Evolutionary conservation across 2,113 vertebrate species (phyloP).

Genomic region (Salvelinus sp.): DNA sequence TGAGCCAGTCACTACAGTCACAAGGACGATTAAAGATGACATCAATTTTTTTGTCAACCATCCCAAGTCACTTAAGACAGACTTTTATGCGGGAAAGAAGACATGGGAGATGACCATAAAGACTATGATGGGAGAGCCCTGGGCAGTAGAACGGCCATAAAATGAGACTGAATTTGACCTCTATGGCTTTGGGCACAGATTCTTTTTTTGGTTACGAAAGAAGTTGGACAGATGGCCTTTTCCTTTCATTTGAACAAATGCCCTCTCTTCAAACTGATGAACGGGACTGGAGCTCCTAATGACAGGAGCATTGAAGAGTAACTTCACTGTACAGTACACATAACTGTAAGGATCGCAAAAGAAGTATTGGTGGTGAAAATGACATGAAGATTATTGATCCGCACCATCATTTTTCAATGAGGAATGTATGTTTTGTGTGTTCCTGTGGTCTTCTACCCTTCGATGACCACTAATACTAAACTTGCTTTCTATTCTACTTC

Average conservation of each 20-base stretch:
- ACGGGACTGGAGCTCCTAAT: not conserved
- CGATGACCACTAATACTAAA: constrained; percentile 92
- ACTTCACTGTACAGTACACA: constrained; percentile 24
- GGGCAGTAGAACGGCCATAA: constrained; percentile 13
- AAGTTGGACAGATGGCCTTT: constrained; percentile 25
- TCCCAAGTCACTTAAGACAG: constrained; percentile 4
- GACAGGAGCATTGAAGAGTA: constrained; percentile 13
- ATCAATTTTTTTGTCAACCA: not conserved
- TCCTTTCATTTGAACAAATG: constrained; percentile 16
- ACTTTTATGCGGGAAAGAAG: constrained; percentile 35
- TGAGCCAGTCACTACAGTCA: constrained; percentile 21
- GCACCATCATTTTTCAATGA: constrained; percentile 62
- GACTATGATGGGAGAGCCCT: constrained; percentile 8
- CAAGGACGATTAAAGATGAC: constrained; percentile 8
- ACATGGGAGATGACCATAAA: constrained; percentile 25
- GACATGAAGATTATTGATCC: constrained; percentile 63
- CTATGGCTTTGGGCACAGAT: constrained; percentile 1
- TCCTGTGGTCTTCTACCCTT: constrained; percentile 88
- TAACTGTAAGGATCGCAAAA: constrained; percentile 34
- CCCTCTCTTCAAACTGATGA: constrained; percentile 25
- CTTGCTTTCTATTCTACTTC: constrained; percentile 92
- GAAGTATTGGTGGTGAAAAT: constrained; percentile 36
- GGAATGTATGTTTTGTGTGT: constrained; percentile 93
- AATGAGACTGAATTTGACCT: constrained; percentile 26
- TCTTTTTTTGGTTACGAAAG: constrained; percentile 16